phyloP scores from a whole-genome alignment of 92 coral and sea anemone genomes.

The Diadumene lineata region DNA sequence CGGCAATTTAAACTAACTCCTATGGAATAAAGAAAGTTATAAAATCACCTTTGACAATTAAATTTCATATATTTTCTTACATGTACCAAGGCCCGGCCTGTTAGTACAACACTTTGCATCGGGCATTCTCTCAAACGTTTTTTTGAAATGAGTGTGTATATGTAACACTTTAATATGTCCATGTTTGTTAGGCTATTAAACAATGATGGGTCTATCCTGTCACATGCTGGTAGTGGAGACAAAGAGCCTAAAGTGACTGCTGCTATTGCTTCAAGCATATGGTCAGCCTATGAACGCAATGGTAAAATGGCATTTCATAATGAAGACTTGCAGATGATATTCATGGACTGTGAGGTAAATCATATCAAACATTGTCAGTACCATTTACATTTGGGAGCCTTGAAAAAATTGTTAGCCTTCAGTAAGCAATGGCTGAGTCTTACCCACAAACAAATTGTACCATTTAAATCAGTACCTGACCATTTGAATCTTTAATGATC shows the following conservation, averaged over 20 bases:
- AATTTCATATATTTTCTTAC: too few species aligned
- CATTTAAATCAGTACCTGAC: too few species aligned
- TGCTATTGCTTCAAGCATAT: conserved; percentile 97
- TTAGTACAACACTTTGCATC: too few species aligned
- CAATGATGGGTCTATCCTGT: conserved; percentile 83
- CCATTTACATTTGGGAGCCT: neutral
- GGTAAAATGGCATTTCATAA: conserved; percentile 85
- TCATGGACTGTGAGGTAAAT: conserved; percentile 97
- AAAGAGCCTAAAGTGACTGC: conserved; percentile 95
- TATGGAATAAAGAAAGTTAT: too few species aligned
- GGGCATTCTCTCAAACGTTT: too few species aligned
- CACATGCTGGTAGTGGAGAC: conserved; percentile 92
- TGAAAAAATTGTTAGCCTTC: neutral
- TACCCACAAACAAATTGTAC: too few species aligned
- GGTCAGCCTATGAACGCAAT: conserved; percentile 97
- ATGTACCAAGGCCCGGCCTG: too few species aligned
- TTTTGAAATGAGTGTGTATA: too few species aligned
- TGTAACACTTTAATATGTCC: neutral
- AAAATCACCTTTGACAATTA: too few species aligned
- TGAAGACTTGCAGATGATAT: conserved; percentile 85
- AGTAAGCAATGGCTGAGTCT: too few species aligned
- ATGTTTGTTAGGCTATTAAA: conserved; percentile 60
- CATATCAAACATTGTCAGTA: neutral
- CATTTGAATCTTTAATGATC: too few species aligned
- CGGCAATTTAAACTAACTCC: too few species aligned